Evolutionary conservation across 2,888 invertebrate genomes (phyloP).

Genomic region (Helleia helle): DNA sequence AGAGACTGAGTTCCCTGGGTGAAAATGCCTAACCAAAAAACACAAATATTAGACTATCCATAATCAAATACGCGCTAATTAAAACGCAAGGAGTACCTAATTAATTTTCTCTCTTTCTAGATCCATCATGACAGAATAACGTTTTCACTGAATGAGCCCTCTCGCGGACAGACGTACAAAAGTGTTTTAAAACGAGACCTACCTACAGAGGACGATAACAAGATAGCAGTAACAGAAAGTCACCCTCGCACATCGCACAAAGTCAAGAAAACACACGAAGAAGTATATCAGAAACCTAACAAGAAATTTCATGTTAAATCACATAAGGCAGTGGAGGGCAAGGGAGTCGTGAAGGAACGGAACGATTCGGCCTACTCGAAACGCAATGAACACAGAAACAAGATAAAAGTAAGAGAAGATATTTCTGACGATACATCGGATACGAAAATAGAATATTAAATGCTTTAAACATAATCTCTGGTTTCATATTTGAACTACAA

Average conservation of each 20-base stretch:
- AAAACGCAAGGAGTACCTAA: too few species aligned
- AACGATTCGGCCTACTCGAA: conserved; percentile 42
- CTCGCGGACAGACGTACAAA: conserved; percentile 60
- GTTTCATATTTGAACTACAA: too few species aligned
- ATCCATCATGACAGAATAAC: conserved; percentile 64
- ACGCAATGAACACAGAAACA: conserved; percentile 39
- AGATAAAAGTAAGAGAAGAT: conserved; percentile 52
- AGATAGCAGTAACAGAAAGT: conserved; percentile 25
- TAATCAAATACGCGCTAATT: too few species aligned
- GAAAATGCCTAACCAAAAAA: too few species aligned
- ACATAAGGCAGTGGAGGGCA: conserved; percentile 42
- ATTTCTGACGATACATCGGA: conserved; percentile 56
- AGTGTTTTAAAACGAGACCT: conserved; percentile 54
- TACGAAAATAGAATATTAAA: too few species aligned
- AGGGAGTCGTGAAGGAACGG: conserved; percentile 44
- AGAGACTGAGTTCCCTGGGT: too few species aligned
- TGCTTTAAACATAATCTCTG: too few species aligned
- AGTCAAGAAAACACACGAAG: conserved; percentile 31
- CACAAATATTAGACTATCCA: too few species aligned
- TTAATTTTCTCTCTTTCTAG: conserved; percentile 34
- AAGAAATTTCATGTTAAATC: conserved; percentile 37
- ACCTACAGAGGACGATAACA: conserved; percentile 30
- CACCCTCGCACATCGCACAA: conserved; percentile 25
- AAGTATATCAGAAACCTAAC: conserved; percentile 19
- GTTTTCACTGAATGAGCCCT: conserved; percentile 58